These are phyloP conservation scores for Leuciscus waleckii DNA, from an alignment of 2,797 vertebrate species.

Conservation along the genomic window DNA sequence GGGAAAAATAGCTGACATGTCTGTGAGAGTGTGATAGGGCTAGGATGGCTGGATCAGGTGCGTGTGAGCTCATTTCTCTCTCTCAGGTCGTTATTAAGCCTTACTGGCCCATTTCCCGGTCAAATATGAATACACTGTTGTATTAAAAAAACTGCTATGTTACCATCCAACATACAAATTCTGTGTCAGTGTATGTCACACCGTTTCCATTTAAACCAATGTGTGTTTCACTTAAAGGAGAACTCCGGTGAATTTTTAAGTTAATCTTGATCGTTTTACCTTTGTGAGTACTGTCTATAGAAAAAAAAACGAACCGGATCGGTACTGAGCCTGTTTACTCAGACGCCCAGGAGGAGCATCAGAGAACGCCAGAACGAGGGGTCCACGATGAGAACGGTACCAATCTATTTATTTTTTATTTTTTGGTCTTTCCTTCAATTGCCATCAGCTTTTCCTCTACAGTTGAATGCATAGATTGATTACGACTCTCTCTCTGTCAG, in stretches of 20 bases:
- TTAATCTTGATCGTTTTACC: no score
- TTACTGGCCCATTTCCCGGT: slow-evolving; percentile 18
- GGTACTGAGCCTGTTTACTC: neutral
- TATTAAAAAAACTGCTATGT: neutral
- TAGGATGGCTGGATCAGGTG: no score
- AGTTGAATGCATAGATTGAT: neutral
- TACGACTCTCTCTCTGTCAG: slow-evolving; percentile 67
- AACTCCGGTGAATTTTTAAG: no score
- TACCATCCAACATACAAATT: neutral
- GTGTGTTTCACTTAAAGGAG: neutral
- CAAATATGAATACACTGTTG: slow-evolving; percentile 2
- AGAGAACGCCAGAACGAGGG: slow-evolving; percentile 44
- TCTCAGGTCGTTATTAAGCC: neutral
- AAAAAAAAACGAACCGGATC: no score
- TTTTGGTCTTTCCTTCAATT: neutral
- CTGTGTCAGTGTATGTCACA: neutral
- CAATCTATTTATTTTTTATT: neutral
- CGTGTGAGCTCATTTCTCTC: no score
- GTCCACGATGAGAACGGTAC: slow-evolving; percentile 60
- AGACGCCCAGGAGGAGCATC: slow-evolving; percentile 33
- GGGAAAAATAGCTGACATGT: neutral
- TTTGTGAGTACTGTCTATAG: no score
- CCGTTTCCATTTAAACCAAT: neutral
- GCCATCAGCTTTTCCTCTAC: neutral
- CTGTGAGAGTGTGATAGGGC: neutral